phyloP scores from a whole-genome alignment of 2,113 vertebrate genomes.

The Leptocoma aspasia region DNA sequence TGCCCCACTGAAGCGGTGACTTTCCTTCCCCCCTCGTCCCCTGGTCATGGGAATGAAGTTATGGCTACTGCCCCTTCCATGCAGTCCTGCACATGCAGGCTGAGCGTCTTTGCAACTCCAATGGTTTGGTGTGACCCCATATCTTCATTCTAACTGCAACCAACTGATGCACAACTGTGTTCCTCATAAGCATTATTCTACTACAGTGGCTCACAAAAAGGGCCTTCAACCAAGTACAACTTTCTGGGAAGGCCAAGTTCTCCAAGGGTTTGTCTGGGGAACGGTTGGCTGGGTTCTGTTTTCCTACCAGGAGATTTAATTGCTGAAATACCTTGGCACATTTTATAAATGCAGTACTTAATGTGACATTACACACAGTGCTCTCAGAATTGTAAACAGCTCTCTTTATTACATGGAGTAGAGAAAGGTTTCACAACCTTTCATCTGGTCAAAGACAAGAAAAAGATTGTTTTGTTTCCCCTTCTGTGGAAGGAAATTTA shows the following conservation, averaged over 20 bases:
- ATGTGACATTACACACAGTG: background rate
- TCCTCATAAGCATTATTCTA: background rate
- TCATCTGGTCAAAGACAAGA: background rate
- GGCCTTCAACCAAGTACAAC: background rate
- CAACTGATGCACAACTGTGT: background rate
- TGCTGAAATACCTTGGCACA: background rate
- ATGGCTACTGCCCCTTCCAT: background rate
- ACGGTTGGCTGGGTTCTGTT: background rate
- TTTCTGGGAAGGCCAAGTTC: background rate
- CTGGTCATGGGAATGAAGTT: background rate
- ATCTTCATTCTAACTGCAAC: background rate
- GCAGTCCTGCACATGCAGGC: background rate
- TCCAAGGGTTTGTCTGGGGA: background rate
- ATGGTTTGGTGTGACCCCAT: accelerated
- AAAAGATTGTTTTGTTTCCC: background rate
- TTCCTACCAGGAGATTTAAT: background rate
- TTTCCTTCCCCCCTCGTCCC: background rate
- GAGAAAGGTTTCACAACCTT: background rate
- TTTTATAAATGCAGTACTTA: background rate
- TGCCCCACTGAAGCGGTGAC: background rate
- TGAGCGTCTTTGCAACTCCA: background rate
- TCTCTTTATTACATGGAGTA: background rate
- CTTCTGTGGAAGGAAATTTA: background rate
- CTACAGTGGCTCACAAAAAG: background rate
- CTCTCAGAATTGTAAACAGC: background rate